Evolutionary conservation across 2,888 invertebrate genomes (phyloP), one percentile per base, ranked within the genome.

Genomic region (Pseudolycoriella hygida): DNA sequence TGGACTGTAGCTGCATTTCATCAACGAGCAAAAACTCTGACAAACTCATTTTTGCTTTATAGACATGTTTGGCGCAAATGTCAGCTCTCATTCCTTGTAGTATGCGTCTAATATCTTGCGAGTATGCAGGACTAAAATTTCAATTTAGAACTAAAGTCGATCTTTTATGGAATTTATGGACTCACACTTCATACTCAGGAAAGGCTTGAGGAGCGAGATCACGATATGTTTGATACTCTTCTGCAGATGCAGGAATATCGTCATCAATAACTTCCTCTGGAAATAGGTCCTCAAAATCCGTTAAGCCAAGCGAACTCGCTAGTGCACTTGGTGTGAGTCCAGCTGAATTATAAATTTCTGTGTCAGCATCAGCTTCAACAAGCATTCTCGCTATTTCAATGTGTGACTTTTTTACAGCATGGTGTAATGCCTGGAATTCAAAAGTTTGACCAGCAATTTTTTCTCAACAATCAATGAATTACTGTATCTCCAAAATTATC

Each of bases 71-170:
- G 14, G 60, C 31, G 49, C 54, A 52, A 12, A 49, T 49, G 0
- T 55, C 52, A 56, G 60, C 56, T 31, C 53, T 48, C 11, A 64
- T 52, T 0, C 58, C 54, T 2, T 47, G 14, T 2, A 66, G 51
- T 40, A 66, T 60, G 6, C 47, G 20, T 37, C 55, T 52, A 1
- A 66, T 51, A 42, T 65, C 64, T 47, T 60, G 65, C 51, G 64
- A 64, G 50, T 64, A 65, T 47, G 62, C 61, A 0, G 64, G 64
- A 5, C 60, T 61, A 17, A 62, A 60, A 10, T 5, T 34, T 14
- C 11, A 10, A 8, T 34, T 34, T 34, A 34, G 5, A 12, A 14
- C 8, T 34, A 8, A 25, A 8, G 4, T 4, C 34, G 11, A 34
- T 34, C 34, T 14, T 12, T 34, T n/a, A n/a, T n/a, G n/a, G n/a